Conservation (phyloP, 2,888 invertebrate species). For the Ecliptopera silaceata region DNA sequence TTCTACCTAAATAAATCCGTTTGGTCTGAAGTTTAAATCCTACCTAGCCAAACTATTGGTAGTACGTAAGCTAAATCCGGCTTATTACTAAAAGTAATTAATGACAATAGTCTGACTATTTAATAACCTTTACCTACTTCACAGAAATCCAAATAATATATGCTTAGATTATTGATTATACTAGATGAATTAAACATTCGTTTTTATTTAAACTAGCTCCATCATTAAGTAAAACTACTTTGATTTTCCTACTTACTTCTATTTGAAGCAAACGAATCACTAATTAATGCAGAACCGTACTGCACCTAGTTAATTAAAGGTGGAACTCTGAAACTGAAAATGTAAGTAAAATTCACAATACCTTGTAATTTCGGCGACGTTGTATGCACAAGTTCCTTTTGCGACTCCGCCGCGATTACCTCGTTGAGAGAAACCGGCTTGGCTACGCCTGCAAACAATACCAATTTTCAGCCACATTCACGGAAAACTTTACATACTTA, state of each 20-base stretch:
- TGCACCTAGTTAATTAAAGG: slow-evolving; percentile 26
- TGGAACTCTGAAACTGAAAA: slow-evolving; percentile 20
- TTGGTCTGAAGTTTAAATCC: not conserved
- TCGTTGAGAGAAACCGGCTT: slow-evolving; percentile 72
- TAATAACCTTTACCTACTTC: not conserved
- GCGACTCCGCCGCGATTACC: slow-evolving; percentile 61
- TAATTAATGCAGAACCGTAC: slow-evolving; percentile 9
- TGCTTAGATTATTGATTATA: too few species aligned
- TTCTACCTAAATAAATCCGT: not conserved
- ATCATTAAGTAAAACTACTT: not conserved
- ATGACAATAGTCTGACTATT: not conserved
- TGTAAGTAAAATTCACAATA: slow-evolving; percentile 36
- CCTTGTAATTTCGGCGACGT: slow-evolving; percentile 45
- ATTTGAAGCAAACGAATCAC: slow-evolving; percentile 5
- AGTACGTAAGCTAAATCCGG: not conserved
- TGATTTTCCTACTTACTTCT: slow-evolving; percentile 1
- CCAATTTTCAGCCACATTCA: slow-evolving; percentile 28
- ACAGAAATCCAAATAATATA: too few species aligned
- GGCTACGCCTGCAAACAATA: slow-evolving; percentile 51
- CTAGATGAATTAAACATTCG: too few species aligned
- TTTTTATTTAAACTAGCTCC: too few species aligned
- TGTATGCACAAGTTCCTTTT: slow-evolving; percentile 38
- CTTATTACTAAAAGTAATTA: not conserved
- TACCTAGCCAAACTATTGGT: not conserved
- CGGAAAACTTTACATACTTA: slow-evolving; percentile 20